Evolutionary conservation across 2,113 vertebrate species (phyloP).

Genomic region (Typhlomys cinereus): DNA sequence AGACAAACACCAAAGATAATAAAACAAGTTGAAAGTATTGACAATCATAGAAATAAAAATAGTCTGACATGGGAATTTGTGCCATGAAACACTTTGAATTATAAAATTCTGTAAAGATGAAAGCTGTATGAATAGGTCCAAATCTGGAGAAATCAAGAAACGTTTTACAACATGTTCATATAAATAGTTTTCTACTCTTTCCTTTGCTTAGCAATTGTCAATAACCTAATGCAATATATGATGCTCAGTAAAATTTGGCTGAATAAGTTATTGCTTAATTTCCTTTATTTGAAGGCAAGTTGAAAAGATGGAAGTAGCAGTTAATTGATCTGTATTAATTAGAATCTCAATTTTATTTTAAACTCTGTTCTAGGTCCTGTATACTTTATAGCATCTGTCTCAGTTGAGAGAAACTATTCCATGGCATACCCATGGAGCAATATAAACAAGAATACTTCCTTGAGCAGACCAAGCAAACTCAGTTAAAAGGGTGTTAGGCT

Average conservation of each 20-base stretch:
- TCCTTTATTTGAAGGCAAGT: neutral
- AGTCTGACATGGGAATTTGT: neutral
- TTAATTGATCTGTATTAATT: too few species aligned
- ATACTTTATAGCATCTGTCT: neutral
- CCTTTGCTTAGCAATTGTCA: conserved; percentile 60
- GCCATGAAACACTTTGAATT: neutral
- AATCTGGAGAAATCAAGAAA: neutral
- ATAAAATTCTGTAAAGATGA: neutral
- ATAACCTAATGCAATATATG: conserved; percentile 7
- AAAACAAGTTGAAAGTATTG: neutral
- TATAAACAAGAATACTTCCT: too few species aligned
- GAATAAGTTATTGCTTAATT: neutral
- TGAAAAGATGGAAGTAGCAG: neutral
- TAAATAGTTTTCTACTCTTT: neutral
- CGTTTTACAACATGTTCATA: neutral
- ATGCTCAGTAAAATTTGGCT: conserved; percentile 57
- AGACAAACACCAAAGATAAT: neutral
- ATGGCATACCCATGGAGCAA: neutral
- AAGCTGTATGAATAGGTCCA: neutral
- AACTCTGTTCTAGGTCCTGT: neutral
- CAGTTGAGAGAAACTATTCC: neutral
- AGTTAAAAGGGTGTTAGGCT: too few species aligned
- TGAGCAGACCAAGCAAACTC: too few species aligned
- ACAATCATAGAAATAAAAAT: neutral
- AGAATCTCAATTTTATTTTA: neutral